Evolutionary conservation across 2,888 invertebrate species (phyloP).

Genomic region (Heliconius charithonia): DNA sequence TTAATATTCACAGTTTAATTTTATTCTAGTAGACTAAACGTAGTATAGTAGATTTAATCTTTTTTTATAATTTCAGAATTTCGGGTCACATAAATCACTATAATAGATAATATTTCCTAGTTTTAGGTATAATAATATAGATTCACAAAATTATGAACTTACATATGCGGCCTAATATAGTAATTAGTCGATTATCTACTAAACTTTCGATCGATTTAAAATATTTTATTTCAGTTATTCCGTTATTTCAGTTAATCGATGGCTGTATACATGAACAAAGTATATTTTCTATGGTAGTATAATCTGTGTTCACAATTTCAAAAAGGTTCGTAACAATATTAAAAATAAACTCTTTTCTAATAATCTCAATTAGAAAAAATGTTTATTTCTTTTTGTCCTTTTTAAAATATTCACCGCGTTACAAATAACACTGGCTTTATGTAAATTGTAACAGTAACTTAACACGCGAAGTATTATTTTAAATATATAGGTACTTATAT

Average conservation of each 20-base stretch:
- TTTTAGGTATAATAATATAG: background rate
- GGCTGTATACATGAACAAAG: background rate
- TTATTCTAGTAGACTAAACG: no score
- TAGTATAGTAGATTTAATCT: no score
- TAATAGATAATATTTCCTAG: background rate
- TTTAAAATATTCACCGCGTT: constrained; percentile 7
- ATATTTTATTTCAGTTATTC: background rate
- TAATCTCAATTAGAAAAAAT: background rate
- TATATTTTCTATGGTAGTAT: background rate
- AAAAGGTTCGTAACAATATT: background rate
- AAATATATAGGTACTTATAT: background rate
- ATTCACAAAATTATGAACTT: background rate
- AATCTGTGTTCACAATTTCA: background rate
- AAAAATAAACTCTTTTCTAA: background rate
- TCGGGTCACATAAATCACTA: background rate
- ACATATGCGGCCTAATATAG: constrained; percentile 3
- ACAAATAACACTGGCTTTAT: constrained; percentile 2
- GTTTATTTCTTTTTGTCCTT: background rate
- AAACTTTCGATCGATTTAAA: background rate
- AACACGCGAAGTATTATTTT: constrained; percentile 4
- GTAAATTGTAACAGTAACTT: background rate
- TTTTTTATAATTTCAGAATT: background rate
- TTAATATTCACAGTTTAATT: no score
- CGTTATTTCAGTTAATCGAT: background rate
- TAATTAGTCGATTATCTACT: background rate